Percentiles rank a stretch among this genome's conserved stretches.
These are phyloP conservation scores for Steinernema feltiae DNA, from an alignment of 1,140 invertebrate species.

Conservation along the genomic window DNA sequence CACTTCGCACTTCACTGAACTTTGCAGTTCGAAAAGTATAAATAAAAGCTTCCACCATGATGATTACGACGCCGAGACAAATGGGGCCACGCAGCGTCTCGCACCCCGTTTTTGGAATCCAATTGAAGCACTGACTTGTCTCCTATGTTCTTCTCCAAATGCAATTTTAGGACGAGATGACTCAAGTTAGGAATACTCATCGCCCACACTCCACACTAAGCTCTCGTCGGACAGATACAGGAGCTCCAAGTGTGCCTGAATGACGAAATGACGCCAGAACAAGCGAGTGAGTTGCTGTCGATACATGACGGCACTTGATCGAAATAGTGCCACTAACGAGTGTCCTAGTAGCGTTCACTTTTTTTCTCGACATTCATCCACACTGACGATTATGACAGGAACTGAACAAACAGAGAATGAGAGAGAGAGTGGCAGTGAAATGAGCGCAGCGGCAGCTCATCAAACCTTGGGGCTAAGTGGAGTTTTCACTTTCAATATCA, in stretches of 20 bases:
- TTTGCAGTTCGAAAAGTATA: constrained; percentile 2
- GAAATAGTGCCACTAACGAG: too few species aligned
- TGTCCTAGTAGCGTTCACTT: too few species aligned
- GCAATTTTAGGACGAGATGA: background rate
- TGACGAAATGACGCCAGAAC: too few species aligned
- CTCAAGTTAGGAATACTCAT: too few species aligned
- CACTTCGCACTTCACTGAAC: background rate
- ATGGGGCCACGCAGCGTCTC: background rate
- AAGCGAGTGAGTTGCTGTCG: too few species aligned
- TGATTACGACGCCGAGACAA: background rate
- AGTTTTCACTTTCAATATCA: background rate
- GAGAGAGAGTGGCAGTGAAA: background rate
- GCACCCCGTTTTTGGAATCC: background rate
- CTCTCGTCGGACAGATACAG: background rate
- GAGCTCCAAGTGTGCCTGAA: too few species aligned
- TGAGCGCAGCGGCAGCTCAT: background rate
- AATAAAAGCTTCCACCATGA: background rate
- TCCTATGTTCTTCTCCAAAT: background rate
- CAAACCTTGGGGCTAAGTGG: background rate
- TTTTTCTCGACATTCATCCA: background rate
- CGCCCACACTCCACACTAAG: background rate
- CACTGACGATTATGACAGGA: background rate
- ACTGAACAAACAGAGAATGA: background rate
- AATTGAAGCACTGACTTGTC: background rate
- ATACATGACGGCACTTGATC: too few species aligned